Evolutionary conservation across 35 echinoderm and acorn worm genomes (phyloP), one percentile per base, ranked within the genome.

Genomic region (Apostichopus japonicus): DNA sequence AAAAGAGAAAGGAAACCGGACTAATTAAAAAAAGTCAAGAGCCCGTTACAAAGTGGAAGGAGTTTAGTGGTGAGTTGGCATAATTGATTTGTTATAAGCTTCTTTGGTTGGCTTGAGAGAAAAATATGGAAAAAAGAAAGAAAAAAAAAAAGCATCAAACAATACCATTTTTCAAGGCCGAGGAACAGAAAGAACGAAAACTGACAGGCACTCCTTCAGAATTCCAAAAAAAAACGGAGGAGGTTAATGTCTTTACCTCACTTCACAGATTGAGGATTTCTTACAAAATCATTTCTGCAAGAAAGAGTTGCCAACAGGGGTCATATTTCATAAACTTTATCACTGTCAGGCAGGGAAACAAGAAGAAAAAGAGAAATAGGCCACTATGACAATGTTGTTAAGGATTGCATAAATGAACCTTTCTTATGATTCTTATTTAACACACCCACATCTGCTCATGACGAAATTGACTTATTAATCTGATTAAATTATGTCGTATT

Each of bases 1-100:
- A 57, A 17, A 84, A 10, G 13, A 61, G 13, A 57, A 84, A 54
- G 23, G 16, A 57, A n/a, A 19, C 19, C 19, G 17, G 33, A 44
- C 80, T 84, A 19, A 84, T 84, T 84, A 54, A 84, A 84, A 84
- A 84, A 83, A 54, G 10, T 23, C 54, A 84, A 80, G 78, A 51
- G 16, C 33, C 71, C 71, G 71, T 75, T 75, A 75, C 71, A 67
- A 67, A 67, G 63, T 67, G 11, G 19, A 11, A 67, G 63, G 19
- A 67, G 63, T 67, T 11, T 19, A 67, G 11, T 4, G 19, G 19
- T 19, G 16, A 19, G 15, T 75, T 21, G 15, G 13, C 71, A 19
- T 75, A 75, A 75, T 75, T 23, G 71, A 75, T 75, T 75, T 75
- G 22, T 23, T 75, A 23, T n/a, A 75, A 75, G 71, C n/a, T 75